Evolutionary conservation across 2,888 invertebrate genomes (phyloP), one percentile per base, ranked within the genome.

Genomic region (Spisula solida): DNA sequence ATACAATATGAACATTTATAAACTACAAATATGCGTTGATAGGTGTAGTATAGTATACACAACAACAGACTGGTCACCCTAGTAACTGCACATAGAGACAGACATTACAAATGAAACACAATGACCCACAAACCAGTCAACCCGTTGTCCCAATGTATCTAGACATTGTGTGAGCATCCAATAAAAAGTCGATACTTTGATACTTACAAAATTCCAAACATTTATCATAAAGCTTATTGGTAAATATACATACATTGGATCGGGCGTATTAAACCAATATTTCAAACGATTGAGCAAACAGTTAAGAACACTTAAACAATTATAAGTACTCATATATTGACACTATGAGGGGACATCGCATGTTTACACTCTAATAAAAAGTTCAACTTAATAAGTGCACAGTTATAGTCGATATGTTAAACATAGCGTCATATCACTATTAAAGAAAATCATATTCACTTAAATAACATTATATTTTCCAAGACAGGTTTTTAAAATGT

Each of bases 201-300:
- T 18, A 25, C 25, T 75, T 34, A 75, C 34, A 34, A 75, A 75
- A 75, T 75, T 31, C 14, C n/a, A 34, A 12, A 12, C 31, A 31
- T 29, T 31, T 75, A 20, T 75, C 16, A 16, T 16, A 75, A 75
- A 75, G 75, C 75, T 75, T 16, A 75, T 75, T 75, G 5, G 75
- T 75, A 75, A 75, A 75, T 34, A 31, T 18, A 75, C 31, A 8
- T 75, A 75, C 75, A 75, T 4, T 31, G 75, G 75, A 75, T 34
- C 12, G 25, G 75, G 16, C 31, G 75, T 31, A 16, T 16, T 31
- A 34, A 75, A 75, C 18, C 31, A 75, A 75, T 75, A 75, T 31
- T 16, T 75, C 75, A 75, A 75, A 31, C 29, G 16, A 14, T 31
- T 16, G 6, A 16, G 14, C 75, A 75, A 75, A 75, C 34, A 75